Evolutionary conservation across 2,888 invertebrate genomes (phyloP), one percentile per base, ranked within the genome.

Genomic region (Cancer borealis): DNA sequence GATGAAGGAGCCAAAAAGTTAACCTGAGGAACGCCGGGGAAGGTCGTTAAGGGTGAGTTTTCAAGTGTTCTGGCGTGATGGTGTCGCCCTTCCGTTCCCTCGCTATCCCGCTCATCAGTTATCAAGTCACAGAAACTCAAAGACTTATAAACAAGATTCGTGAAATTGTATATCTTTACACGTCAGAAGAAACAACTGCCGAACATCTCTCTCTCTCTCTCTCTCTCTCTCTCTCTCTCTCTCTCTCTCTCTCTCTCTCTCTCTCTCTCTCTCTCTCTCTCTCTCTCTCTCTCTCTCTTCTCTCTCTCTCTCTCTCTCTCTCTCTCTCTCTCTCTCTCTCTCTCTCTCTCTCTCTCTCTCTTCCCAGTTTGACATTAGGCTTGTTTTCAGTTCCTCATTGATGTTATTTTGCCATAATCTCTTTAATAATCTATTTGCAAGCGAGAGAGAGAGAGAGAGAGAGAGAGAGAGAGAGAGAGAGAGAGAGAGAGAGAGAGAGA

Each of bases 71-170:
- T n/a, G 39, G 17, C 30, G 39, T 73, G 79, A 21, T 47, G 17
- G 91, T 47, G 73, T 54, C 39, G 87, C 60, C 88, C 87, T 54
- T 92, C 12, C 88, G n/a, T 30, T 3, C 89, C 89, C 26, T 73
- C 47, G 54, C 91, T 93, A 91, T 92, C 92, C 90, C 47, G n/a
- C 39, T 66, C 89, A 92, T 92, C 94, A 92, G 92, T 92, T 92
- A 94, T 94, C 94, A 92, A 89, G 89, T 89, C 92, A 45, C 89
- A 46, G 94, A 94, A 92, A 94, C 84, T 73, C 79, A 89, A 89
- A 94, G 47, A 39, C 89, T n/a, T 84, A 92, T 60, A 91, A 93
- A 91, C 93, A 93, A 91, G 93, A 60, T 93, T 93, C 87, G 26
- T 93, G 93, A 91, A 93, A 93, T 88, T 46, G 47, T 93, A 93